A percentile compares a stretch with the other conserved stretches of the same genome.
Conservation (phyloP, 2,888 invertebrate genomes). For the Oscheius sp. region DNA sequence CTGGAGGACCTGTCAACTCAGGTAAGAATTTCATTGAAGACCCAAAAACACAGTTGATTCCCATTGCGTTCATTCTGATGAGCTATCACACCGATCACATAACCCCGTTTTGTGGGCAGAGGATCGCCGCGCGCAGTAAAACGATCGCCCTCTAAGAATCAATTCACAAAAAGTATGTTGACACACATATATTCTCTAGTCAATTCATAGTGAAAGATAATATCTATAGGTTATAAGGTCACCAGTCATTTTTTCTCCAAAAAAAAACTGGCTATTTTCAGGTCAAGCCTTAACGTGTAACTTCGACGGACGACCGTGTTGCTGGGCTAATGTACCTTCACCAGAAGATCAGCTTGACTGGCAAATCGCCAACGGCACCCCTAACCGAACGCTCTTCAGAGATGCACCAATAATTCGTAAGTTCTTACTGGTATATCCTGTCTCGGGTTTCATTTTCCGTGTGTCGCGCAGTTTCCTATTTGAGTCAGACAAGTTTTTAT, state of each 20-base stretch:
- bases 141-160: conserved; percentile 24
- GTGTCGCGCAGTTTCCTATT: conserved; percentile 20
- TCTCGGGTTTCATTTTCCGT: conserved; percentile 23
- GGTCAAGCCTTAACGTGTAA: conserved; percentile 61
- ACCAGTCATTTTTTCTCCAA: background rate
- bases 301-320: conserved; percentile 67
- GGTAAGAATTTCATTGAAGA: too few species aligned
- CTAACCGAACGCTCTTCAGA: conserved; percentile 10
- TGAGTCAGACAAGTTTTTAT: conserved; percentile 19
- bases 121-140: conserved; percentile 30
- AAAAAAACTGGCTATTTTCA: conserved; percentile 22
- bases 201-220: background rate
- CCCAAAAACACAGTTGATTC: background rate
- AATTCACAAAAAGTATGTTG: conserved; percentile 24
- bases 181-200: conserved; percentile 15
- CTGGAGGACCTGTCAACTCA: conserved; percentile 68
- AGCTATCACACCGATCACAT: conserved; percentile 30
- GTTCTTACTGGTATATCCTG: background rate
- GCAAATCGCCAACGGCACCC: conserved; percentile 61
- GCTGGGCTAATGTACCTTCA: conserved; percentile 68
- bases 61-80: conserved; percentile 8
- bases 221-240: background rate
- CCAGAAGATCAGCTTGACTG: conserved; percentile 70
- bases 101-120: conserved; percentile 29
- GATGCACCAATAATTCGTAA: conserved; percentile 21